Conservation (phyloP, 2,113 vertebrate genomes). For the Capreolus pygargus region DNA sequence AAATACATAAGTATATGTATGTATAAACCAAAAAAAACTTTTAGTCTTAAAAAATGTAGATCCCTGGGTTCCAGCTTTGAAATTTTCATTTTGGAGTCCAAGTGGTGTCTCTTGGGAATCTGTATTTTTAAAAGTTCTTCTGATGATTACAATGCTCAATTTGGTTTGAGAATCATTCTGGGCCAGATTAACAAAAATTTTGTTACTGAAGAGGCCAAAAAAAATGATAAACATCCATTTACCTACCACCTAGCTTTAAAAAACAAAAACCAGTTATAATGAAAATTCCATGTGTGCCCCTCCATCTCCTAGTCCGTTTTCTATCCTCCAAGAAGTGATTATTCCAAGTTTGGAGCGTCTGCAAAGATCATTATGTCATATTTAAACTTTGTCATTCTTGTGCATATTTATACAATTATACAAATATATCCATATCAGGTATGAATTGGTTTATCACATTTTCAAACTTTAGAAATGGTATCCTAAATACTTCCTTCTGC, state of each 20-base stretch:
- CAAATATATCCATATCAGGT: not conserved
- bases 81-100: not conserved
- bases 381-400: not conserved
- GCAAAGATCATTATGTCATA: not conserved
- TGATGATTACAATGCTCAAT: not conserved
- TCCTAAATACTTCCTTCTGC: not conserved
- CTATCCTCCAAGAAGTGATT: not conserved
- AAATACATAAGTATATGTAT: not conserved
- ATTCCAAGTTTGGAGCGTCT: not conserved
- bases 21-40: not conserved
- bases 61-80: not conserved
- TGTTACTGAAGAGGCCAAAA: not conserved
- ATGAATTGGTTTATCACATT: not conserved
- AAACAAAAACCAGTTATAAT: not conserved
- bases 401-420: not conserved
- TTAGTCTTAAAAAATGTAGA: not conserved
- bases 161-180: not conserved
- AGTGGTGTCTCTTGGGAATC: not conserved
- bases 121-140: slow-evolving; percentile 5
- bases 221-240: not conserved
- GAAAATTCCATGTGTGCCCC: not conserved
- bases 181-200: not conserved
- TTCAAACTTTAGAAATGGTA: not conserved
- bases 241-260: not conserved
- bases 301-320: not conserved